Conservation (phyloP, 2,113 vertebrate genomes). For the Synchiropus splendidus region DNA sequence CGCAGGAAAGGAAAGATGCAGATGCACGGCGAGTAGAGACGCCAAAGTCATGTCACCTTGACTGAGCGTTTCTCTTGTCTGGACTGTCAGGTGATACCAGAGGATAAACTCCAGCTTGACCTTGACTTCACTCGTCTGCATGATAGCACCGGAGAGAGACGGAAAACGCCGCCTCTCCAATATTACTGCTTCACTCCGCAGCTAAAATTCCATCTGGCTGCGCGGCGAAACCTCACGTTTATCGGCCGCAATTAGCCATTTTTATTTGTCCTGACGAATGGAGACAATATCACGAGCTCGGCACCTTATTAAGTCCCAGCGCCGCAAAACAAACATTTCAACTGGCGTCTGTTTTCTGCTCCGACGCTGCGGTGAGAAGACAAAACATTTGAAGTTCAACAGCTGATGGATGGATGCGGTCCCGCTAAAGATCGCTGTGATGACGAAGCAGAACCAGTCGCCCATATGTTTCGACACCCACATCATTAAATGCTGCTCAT, state of each 20-base stretch:
- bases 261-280: no score
- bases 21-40: conserved; percentile 42
- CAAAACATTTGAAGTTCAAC: no score
- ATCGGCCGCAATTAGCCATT: no score
- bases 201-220: conserved; percentile 20
- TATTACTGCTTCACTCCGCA: conserved; percentile 44
- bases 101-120: conserved; percentile 63
- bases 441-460: no score
- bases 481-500: no score
- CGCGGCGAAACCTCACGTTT: neutral
- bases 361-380: no score
- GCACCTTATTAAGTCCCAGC: conserved; percentile 16
- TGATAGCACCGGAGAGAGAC: conserved; percentile 38
- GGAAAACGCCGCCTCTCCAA: conserved; percentile 32
- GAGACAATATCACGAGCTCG: neutral
- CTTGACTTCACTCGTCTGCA: conserved; percentile 57
- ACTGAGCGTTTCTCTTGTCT: conserved; percentile 53
- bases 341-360: no score
- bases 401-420: no score
- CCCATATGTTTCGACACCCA: no score
- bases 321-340: no score
- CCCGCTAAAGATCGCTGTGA: no score
- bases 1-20: conserved; percentile 55
- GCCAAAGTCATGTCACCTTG: conserved; percentile 61
- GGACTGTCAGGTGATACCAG: conserved; percentile 62